Evolutionary conservation across 2,113 vertebrate genomes (phyloP).

Genomic region (Echinops telfairi): DNA sequence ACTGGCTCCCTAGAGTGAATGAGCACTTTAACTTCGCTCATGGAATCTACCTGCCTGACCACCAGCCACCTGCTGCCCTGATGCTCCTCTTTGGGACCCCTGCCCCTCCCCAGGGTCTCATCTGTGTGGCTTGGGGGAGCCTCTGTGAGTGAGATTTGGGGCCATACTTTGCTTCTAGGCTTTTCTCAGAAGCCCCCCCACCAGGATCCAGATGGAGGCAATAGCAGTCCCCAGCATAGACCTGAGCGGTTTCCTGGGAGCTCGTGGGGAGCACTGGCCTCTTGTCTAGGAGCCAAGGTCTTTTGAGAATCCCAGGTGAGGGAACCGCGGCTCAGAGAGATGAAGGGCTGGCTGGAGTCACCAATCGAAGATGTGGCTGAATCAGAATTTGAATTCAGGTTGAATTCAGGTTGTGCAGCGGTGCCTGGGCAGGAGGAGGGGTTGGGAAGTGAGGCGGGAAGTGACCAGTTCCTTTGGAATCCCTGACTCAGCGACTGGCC

Average conservation of each 20-base stretch:
- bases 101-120: neutral
- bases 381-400: neutral
- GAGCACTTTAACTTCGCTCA: neutral
- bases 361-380: neutral
- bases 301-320: neutral
- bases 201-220: rapidly evolving
- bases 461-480: constrained; percentile 79
- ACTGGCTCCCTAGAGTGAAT: neutral
- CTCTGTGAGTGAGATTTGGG: neutral
- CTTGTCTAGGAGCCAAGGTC: neutral
- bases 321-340: constrained; percentile 22
- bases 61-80: neutral
- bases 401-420: neutral
- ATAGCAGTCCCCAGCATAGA: rapidly evolving
- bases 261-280: rapidly evolving
- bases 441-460: constrained; percentile 72
- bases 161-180: no score
- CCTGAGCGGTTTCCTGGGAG: neutral
- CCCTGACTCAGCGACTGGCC: constrained; percentile 81
- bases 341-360: neutral
- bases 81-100: neutral
- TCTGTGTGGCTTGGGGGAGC: neutral
- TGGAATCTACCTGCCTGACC: neutral
- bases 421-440: neutral
- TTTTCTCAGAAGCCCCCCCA: neutral